Evolutionary conservation across 2,888 invertebrate genomes (phyloP).

Genomic region (Drosophila buzzatii): DNA sequence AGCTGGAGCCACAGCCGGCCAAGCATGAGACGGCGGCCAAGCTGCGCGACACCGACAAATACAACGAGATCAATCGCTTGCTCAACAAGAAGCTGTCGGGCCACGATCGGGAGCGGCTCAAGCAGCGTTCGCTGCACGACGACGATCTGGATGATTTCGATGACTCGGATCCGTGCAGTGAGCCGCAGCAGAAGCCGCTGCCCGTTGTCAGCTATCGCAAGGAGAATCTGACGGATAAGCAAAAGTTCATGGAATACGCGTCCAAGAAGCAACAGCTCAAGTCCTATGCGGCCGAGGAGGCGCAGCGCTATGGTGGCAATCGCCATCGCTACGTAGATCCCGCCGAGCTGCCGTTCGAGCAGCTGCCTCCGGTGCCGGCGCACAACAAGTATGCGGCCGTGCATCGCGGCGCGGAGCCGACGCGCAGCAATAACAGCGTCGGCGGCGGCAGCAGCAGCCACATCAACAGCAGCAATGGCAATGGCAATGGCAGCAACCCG

Average conservation of each 20-base stretch:
- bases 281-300: constrained; percentile 77
- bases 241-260: constrained; percentile 84
- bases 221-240: constrained; percentile 85
- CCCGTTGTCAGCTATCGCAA: constrained; percentile 72
- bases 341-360: constrained; percentile 82
- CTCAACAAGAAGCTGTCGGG: constrained; percentile 82
- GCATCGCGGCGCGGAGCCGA: constrained; percentile 63
- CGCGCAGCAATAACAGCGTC: constrained; percentile 23
- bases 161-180: constrained; percentile 78
- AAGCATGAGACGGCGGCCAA: constrained; percentile 58
- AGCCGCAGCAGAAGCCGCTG: constrained; percentile 50
- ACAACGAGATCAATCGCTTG: constrained; percentile 82
- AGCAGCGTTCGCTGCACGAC: constrained; percentile 63
- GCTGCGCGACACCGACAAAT: constrained; percentile 81
- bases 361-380: constrained; percentile 43
- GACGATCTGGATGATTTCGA: constrained; percentile 75
- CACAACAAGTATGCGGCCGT: constrained; percentile 78
- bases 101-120: constrained; percentile 54
- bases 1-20: constrained; percentile 72
- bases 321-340: constrained; percentile 84
- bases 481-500: constrained; percentile 16
- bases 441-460: constrained; percentile 7
- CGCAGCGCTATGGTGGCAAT: constrained; percentile 80
- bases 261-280: constrained; percentile 78
- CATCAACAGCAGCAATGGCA: not conserved